These are phyloP conservation scores for Drosophila teissieri DNA, from an alignment of 1,140 invertebrate species.

Conservation along the genomic window DNA sequence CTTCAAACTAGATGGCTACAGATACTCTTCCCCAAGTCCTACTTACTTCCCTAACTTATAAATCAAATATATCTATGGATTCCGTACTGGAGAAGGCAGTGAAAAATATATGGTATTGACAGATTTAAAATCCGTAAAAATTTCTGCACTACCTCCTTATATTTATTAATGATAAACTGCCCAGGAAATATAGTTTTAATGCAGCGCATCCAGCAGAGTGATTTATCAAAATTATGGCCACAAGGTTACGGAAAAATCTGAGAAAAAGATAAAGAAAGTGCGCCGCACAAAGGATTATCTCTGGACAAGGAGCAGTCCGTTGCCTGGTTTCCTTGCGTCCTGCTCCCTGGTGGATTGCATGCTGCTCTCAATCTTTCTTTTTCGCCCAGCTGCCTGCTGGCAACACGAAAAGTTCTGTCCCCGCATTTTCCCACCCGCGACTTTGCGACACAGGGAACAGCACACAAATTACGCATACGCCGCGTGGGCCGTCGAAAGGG, in stretches of 20 bases:
- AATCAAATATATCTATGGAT: too few relatives aligned
- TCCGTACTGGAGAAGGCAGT: too few relatives aligned
- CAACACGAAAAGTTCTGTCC: constrained; percentile 38
- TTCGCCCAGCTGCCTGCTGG: constrained; percentile 11
- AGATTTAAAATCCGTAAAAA: too few relatives aligned
- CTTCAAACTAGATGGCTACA: neutral
- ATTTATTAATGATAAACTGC: neutral
- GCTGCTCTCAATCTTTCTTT: constrained; percentile 3
- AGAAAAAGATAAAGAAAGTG: constrained; percentile 16
- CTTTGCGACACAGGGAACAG: constrained; percentile 20
- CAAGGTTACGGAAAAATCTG: constrained; percentile 8
- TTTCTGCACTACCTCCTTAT: too few relatives aligned
- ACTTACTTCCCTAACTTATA: neutral
- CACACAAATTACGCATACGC: constrained; percentile 64
- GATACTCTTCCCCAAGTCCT: neutral
- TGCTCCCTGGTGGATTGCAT: constrained; percentile 10
- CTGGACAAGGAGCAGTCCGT: constrained; percentile 5
- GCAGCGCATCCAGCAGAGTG: constrained; percentile 25
- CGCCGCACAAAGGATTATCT: constrained; percentile 46
- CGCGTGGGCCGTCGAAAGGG: constrained; percentile 19
- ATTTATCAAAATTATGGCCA: constrained; percentile 35
- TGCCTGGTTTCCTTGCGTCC: constrained; percentile 8
- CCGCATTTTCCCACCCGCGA: constrained; percentile 32
- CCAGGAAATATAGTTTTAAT: constrained; percentile 24
- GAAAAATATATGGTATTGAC: neutral